Percentiles rank a stretch among this genome's conserved stretches.
Conservation (phyloP, 2,888 invertebrate genomes). For the Thumatha senex region DNA sequence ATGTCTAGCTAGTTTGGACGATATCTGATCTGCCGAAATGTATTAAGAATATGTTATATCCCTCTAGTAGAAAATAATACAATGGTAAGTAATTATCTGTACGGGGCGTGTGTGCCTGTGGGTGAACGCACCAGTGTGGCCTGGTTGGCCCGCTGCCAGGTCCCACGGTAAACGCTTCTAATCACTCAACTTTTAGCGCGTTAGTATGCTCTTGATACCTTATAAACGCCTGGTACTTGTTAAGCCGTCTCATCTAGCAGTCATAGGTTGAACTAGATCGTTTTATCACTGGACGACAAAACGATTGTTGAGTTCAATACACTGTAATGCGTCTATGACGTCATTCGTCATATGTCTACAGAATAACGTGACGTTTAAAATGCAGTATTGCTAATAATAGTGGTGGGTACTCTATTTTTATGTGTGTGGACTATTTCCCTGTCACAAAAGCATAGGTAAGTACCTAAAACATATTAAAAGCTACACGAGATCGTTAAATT, state of each 20-base stretch:
- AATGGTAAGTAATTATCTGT: slow-evolving; percentile 63
- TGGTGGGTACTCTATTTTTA: neutral
- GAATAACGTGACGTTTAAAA: slow-evolving; percentile 22
- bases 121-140: slow-evolving; percentile 79
- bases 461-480: no score
- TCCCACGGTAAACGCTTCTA: slow-evolving; percentile 78
- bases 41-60: slow-evolving; percentile 43
- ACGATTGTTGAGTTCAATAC: slow-evolving; percentile 35
- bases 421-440: no score
- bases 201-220: slow-evolving; percentile 71
- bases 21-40: neutral
- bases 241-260: slow-evolving; percentile 52
- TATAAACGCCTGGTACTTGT: slow-evolving; percentile 73
- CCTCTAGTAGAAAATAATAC: slow-evolving; percentile 52
- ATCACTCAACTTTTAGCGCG: slow-evolving; percentile 69
- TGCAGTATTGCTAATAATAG: slow-evolving; percentile 12
- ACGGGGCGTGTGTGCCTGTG: slow-evolving; percentile 49
- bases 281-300: slow-evolving; percentile 25
- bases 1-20: neutral
- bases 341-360: slow-evolving; percentile 17
- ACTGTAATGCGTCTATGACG: slow-evolving; percentile 24
- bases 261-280: slow-evolving; percentile 31
- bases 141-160: slow-evolving; percentile 77
- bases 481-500: no score
- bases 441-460: no score